Evolutionary conservation across 2,113 vertebrate genomes (phyloP), one percentile per base, ranked within the genome.

Genomic region (Turnix velox): DNA sequence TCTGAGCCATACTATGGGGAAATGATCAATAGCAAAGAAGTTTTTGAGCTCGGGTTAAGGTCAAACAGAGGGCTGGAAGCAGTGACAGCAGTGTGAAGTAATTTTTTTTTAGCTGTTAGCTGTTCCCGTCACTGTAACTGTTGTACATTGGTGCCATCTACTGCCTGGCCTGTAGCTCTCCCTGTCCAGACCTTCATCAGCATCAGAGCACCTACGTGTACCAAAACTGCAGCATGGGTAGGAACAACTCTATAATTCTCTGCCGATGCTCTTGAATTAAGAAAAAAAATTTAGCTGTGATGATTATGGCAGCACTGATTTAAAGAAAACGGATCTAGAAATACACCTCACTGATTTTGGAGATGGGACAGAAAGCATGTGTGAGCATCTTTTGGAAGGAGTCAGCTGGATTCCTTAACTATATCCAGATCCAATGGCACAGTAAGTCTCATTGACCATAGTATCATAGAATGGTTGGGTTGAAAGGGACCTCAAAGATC

Each of bases 111-210:
- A 2, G 11, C 25, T 49, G 43, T 7, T 45, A 25, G 10, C 28
- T 30, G 31, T 15, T 82, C 73, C 62, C 62, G 27, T 7, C 12
- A 3, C 72, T 42, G 40, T 68, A 95, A 96, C 33, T 77, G 83
- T 68, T 95, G 83, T 96, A 84, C 80, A 16, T 72, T 88, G 92
- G 91, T 94, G 95, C 97, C 96, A 97, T 80, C 97, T 97, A 87
- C 91, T 97, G 96, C 82, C 66, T 59, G 61, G 25, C 71, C 66
- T 57, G 65, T 7, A 62, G 15, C 37, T 74, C 57, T 84, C 66
- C 31, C 40, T 83, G 65, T 45, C 37, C 7, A 4, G 18, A 14
- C 43, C 25, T 62, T 67, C 20, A 6, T 9, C n/a, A 25, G 7
- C 1, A 4, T 75, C 77, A 68, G 7, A 39, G 58, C 15, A 67